These are phyloP conservation scores for Ochropleura plecta DNA, from an alignment of 2,888 invertebrate genomes.

Conservation along the genomic window DNA sequence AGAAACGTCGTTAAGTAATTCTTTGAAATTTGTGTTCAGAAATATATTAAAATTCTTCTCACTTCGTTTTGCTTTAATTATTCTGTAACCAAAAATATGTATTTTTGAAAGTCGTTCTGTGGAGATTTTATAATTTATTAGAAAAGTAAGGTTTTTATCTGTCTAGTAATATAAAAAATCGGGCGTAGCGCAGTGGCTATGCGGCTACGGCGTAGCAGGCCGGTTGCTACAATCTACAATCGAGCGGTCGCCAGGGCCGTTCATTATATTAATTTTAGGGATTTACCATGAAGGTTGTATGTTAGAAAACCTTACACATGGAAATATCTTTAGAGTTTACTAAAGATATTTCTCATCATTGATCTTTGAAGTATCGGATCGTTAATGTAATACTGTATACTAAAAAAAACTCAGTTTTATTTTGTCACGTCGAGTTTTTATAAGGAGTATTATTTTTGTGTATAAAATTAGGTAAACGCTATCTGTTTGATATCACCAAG, in stretches of 20 bases:
- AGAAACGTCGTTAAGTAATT: too few relatives aligned
- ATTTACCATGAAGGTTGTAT: not conserved
- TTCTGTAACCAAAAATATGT: not conserved
- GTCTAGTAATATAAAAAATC: not conserved
- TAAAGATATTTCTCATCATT: not conserved
- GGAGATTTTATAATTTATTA: not conserved
- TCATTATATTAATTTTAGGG: not conserved
- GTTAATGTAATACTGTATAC: not conserved
- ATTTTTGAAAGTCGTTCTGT: not conserved
- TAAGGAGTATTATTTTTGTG: not conserved
- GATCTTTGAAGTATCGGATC: too few relatives aligned
- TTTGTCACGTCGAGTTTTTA: not conserved
- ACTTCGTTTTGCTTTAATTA: not conserved
- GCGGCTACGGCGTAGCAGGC: slow-evolving; percentile 19
- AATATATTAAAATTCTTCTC: too few relatives aligned
- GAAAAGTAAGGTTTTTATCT: not conserved
- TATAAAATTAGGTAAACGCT: not conserved
- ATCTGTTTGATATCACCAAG: not conserved
- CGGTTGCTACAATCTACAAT: slow-evolving; percentile 19
- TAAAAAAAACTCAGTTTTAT: not conserved
- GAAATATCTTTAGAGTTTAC: too few relatives aligned
- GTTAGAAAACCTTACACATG: not conserved
- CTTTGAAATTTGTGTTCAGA: too few relatives aligned
- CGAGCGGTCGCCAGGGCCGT: not conserved
- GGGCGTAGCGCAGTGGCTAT: not conserved